phyloP scores from a whole-genome alignment of 92 coral and sea anemone species.

The Epizoanthus scotinus region DNA sequence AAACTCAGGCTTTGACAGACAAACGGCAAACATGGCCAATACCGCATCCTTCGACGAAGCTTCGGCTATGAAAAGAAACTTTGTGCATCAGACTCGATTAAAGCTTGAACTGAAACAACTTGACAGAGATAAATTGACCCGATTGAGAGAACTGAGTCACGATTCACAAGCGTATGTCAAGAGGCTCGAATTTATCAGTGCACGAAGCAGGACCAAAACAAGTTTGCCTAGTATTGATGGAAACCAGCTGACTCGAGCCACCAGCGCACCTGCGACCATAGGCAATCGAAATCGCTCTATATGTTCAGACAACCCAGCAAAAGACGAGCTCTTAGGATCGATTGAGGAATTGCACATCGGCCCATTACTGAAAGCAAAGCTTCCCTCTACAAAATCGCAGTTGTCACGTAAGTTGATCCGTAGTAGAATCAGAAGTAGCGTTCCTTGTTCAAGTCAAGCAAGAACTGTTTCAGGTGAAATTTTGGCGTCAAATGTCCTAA shows the following conservation, averaged over 20 bases:
- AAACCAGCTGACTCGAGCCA: slow-evolving; percentile 40
- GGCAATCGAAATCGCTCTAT: not conserved
- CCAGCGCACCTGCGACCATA: slow-evolving; percentile 56
- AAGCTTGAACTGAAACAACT: slow-evolving; percentile 76
- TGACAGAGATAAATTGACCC: slow-evolving; percentile 64
- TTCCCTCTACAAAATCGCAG: not conserved
- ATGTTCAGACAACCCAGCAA: not conserved
- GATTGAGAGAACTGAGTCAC: slow-evolving; percentile 75
- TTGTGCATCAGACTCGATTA: slow-evolving; percentile 80
- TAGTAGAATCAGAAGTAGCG: not conserved
- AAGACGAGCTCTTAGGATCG: not conserved
- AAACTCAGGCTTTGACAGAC: too few species aligned
- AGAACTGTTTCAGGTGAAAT: not conserved
- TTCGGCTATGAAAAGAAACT: slow-evolving; percentile 72
- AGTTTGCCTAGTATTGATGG: slow-evolving; percentile 30
- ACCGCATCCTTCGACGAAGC: slow-evolving; percentile 83
- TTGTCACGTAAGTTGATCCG: not conserved
- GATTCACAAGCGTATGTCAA: slow-evolving; percentile 77
- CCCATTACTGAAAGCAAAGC: not conserved
- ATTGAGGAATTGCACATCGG: not conserved
- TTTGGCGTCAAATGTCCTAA: not conserved
- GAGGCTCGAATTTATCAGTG: slow-evolving; percentile 65
- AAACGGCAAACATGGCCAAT: slow-evolving; percentile 13
- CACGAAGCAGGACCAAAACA: slow-evolving; percentile 48
- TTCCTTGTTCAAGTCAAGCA: not conserved